These are phyloP conservation scores for Alaudala cheleensis DNA, from an alignment of 2,113 vertebrate genomes.

Conservation along the genomic window DNA sequence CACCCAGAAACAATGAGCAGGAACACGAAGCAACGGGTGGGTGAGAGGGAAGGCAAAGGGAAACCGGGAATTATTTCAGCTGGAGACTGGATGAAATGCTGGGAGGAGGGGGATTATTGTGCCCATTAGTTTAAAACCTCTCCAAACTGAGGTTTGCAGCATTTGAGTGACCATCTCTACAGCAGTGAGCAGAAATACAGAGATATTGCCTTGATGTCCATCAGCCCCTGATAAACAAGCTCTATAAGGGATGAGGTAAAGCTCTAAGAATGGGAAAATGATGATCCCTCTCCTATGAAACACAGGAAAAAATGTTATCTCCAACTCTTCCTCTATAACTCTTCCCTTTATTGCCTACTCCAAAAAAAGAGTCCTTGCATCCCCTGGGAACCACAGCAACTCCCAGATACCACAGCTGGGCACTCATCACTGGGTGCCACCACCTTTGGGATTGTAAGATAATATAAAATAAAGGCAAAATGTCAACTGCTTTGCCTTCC, in stretches of 20 bases:
- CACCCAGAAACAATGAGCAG: slow-evolving; percentile 54
- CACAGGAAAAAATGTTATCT: neutral
- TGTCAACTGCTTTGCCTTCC: neutral
- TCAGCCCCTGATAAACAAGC: neutral
- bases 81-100: neutral
- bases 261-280: neutral
- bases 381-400: neutral
- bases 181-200: neutral
- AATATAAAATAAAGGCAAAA: neutral
- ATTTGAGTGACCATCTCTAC: neutral
- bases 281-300: neutral
- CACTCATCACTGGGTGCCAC: neutral
- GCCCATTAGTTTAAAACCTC: neutral
- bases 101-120: neutral
- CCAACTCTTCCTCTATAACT: neutral
- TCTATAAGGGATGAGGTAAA: neutral
- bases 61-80: slow-evolving; percentile 1
- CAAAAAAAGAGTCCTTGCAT: neutral
- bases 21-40: slow-evolving; percentile 15
- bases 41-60: slow-evolving; percentile 13
- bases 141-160: fast-evolving
- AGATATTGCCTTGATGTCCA: neutral
- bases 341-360: neutral
- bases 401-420: fast-evolving
- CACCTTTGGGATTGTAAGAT: neutral